phyloP scores from a whole-genome alignment of 2,797 vertebrate species.

The Argya squamiceps region DNA sequence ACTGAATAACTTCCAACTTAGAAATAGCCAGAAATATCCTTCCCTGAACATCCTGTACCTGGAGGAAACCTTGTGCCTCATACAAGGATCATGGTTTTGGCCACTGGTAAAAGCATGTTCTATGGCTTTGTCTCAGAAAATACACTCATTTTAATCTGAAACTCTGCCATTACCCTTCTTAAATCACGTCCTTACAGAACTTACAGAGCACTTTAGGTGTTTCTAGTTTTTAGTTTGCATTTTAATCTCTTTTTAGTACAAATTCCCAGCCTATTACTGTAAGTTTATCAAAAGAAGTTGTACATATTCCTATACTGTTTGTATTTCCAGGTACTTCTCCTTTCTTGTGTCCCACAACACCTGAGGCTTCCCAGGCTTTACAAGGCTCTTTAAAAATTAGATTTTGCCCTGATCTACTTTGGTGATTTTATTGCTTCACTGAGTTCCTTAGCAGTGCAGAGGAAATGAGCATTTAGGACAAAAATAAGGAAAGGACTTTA shows the following conservation, averaged over 20 bases:
- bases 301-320: rapidly evolving
- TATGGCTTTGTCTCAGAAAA: background rate
- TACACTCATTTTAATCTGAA: background rate
- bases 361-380: background rate
- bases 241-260: background rate
- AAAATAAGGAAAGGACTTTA: background rate
- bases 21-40: constrained; percentile 3
- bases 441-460: background rate
- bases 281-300: background rate
- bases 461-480: background rate
- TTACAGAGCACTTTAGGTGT: background rate
- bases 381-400: background rate
- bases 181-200: background rate
- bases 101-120: background rate
- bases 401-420: background rate
- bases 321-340: background rate
- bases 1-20: background rate
- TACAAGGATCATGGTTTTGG: background rate
- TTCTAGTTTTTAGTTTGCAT: background rate
- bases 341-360: background rate
- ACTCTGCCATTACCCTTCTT: background rate
- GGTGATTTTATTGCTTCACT: background rate
- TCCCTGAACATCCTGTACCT: background rate
- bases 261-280: background rate
- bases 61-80: background rate